Evolutionary conservation across 1,140 invertebrate species (phyloP).

Genomic region (Listronotus oregonensis): DNA sequence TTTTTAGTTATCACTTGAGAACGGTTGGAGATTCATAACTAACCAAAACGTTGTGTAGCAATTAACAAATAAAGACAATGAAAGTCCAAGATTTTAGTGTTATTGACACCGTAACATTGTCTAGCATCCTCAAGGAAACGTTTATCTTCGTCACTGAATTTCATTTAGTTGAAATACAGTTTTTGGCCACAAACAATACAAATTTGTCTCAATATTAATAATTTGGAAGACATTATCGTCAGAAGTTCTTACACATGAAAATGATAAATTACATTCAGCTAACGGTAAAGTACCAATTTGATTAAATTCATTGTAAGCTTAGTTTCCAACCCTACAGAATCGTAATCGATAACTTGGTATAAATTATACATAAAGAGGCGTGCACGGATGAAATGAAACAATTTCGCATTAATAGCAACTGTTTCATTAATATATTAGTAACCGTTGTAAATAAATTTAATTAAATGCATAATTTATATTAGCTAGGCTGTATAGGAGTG

Average conservation of each 20-base stretch:
- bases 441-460: slow-evolving; percentile 48
- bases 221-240: too few relatives aligned
- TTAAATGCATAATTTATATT: slow-evolving; percentile 46
- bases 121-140: too few relatives aligned
- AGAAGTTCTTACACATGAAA: background rate
- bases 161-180: too few relatives aligned
- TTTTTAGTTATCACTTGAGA: too few relatives aligned
- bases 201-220: too few relatives aligned
- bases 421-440: slow-evolving; percentile 49
- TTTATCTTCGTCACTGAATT: too few relatives aligned
- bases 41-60: too few relatives aligned
- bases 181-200: too few relatives aligned
- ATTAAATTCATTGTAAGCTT: slow-evolving; percentile 27
- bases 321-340: background rate
- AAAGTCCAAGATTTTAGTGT: too few relatives aligned
- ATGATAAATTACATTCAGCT: slow-evolving; percentile 28
- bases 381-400: slow-evolving; percentile 42
- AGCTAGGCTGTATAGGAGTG: background rate
- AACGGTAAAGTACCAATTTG: slow-evolving; percentile 24
- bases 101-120: too few relatives aligned
- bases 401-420: slow-evolving; percentile 48
- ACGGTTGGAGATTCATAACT: too few relatives aligned
- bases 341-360: slow-evolving; percentile 39
- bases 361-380: slow-evolving; percentile 43
- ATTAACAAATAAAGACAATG: too few relatives aligned